These are phyloP conservation scores for Holothuria glaberrima DNA, from an alignment of 35 echinoderm and acorn worm species.

Conservation along the genomic window DNA sequence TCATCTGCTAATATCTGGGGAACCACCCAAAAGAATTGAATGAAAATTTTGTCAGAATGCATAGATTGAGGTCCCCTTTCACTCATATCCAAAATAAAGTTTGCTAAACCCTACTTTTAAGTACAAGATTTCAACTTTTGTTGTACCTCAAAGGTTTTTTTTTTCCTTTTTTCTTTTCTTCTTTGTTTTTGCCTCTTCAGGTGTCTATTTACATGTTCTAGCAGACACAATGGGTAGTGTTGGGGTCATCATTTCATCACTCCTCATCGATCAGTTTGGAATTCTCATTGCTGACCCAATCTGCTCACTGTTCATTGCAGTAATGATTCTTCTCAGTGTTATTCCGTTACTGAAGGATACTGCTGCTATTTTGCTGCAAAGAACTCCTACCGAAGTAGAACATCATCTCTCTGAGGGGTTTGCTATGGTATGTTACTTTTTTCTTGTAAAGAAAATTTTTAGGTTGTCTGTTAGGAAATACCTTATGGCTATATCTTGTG, in stretches of 20 bases:
- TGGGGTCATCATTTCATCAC: constrained; percentile 92
- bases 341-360: constrained; percentile 88
- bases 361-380: constrained; percentile 89
- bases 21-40: too few relatives aligned
- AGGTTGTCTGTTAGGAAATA: too few relatives aligned
- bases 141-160: background rate
- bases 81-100: too few relatives aligned
- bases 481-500: too few relatives aligned
- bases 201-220: constrained; percentile 92
- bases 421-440: constrained; percentile 60
- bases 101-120: too few relatives aligned
- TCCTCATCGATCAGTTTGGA: constrained; percentile 93
- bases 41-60: too few relatives aligned
- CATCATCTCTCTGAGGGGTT: constrained; percentile 76
- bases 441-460: too few relatives aligned
- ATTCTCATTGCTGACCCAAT: constrained; percentile 96
- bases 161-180: background rate
- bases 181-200: too few relatives aligned
- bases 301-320: constrained; percentile 91
- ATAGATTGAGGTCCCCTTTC: too few relatives aligned
- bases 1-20: too few relatives aligned
- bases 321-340: constrained; percentile 93
- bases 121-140: too few relatives aligned
- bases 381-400: constrained; percentile 84
- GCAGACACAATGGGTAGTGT: constrained; percentile 98